A percentile compares a stretch with the other conserved stretches of the same genome.
These are phyloP conservation scores for Maniola jurtina DNA, from an alignment of 1,140 invertebrate species.

Conservation along the genomic window DNA sequence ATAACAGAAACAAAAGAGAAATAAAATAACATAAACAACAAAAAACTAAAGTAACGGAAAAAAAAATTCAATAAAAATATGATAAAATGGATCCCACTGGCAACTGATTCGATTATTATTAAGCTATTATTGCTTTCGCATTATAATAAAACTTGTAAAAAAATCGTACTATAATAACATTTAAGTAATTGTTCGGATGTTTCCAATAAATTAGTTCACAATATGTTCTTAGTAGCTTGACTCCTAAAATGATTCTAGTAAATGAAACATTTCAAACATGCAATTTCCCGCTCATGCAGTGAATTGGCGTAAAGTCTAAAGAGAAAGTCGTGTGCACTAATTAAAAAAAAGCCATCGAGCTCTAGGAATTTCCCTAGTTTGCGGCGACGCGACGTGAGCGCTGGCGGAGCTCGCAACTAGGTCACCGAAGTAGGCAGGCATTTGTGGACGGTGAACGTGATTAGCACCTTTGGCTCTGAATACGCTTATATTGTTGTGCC, in stretches of 20 bases:
- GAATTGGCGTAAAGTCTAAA: constrained; percentile 10
- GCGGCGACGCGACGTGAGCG: constrained; percentile 27
- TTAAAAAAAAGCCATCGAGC: constrained; percentile 36
- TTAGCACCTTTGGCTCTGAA: constrained; percentile 30
- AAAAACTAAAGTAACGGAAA: too few relatives aligned
- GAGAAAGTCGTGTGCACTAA: constrained; percentile 19
- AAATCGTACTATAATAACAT: too few relatives aligned
- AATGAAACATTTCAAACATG: not conserved
- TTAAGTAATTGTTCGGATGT: too few relatives aligned
- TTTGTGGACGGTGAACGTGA: constrained; percentile 19
- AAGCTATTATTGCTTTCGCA: too few relatives aligned
- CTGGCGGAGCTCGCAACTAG: constrained; percentile 40
- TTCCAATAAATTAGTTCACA: too few relatives aligned
- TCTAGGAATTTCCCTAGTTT: constrained; percentile 32
- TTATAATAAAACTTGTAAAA: too few relatives aligned
- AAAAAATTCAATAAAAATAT: too few relatives aligned
- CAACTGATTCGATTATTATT: too few relatives aligned
- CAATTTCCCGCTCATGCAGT: constrained; percentile 7
- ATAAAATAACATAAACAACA: too few relatives aligned
- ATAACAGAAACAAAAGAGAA: too few relatives aligned
- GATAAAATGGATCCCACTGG: too few relatives aligned
- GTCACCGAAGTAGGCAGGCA: constrained; percentile 41
- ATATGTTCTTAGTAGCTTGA: too few relatives aligned
- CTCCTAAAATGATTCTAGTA: not conserved
- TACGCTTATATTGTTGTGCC: constrained; percentile 9